Percentiles rank a stretch among this genome's conserved stretches.
These are phyloP conservation scores for Holothuria scabra DNA, from an alignment of 53 echinoderm and acorn worm species.

Conservation along the genomic window DNA sequence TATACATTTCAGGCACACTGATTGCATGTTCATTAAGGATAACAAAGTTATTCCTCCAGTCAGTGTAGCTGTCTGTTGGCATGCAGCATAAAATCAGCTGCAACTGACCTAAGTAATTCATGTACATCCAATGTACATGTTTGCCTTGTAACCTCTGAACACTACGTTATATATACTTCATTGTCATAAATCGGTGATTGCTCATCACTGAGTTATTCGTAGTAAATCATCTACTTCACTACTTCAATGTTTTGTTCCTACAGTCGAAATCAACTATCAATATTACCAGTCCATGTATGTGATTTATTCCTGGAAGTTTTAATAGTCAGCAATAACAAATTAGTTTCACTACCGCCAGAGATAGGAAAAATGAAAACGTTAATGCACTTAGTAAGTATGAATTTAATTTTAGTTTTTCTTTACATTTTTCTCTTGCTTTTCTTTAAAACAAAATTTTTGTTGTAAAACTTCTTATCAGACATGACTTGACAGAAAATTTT, in stretches of 20 bases:
- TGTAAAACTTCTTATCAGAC: too few relatives aligned
- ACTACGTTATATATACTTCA: neutral
- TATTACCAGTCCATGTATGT: constrained; percentile 88
- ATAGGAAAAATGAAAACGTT: constrained; percentile 83
- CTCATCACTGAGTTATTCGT: neutral
- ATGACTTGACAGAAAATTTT: too few relatives aligned
- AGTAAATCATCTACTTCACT: neutral
- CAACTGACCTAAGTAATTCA: too few relatives aligned
- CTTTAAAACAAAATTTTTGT: neutral
- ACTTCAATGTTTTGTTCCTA: constrained; percentile 7
- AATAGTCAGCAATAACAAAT: constrained; percentile 98
- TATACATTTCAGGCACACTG: too few relatives aligned
- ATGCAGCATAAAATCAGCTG: too few relatives aligned
- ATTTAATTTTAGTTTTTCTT: neutral
- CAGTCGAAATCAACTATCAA: constrained; percentile 95
- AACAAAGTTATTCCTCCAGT: too few relatives aligned
- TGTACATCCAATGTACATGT: too few relatives aligned
- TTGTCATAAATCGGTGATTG: neutral
- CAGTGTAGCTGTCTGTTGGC: too few relatives aligned
- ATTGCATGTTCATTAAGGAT: too few relatives aligned
- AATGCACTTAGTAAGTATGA: constrained; percentile 86
- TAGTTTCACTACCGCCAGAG: constrained; percentile 94
- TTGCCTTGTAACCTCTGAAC: too few relatives aligned
- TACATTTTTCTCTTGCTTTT: neutral
- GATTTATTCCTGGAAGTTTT: constrained; percentile 85